Evolutionary conservation across 92 coral and sea anemone genomes (phyloP), one percentile per base, ranked within the genome.

Genomic region (Virgularia gustaviana): DNA sequence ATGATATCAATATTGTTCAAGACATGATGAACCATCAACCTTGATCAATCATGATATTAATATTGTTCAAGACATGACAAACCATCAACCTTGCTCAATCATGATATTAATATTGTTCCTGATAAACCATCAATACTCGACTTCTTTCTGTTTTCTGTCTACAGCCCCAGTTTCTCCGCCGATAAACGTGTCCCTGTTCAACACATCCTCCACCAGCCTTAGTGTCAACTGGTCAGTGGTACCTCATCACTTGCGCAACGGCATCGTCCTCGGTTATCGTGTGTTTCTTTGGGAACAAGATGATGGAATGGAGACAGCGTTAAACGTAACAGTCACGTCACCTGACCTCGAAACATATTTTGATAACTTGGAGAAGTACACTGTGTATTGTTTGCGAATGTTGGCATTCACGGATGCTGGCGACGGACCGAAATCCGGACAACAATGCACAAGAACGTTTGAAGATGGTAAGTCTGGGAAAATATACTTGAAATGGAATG

Each of bases 191-290:
- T 15, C 74, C 0, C 63, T 44, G 36, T 32, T 49, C 36, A 77
- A 77, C 31, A 43, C 78, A 4, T 77, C 79, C 55, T 77, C 87
- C 15, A 71, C 83, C 2, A 28, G 68, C 3, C 52, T 83, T 12
- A 61, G 61, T 6, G 30, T 72, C 38, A 77, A 71, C 9, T 83
- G 87, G 87, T 25, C 61, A 34, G 77, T 79, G 16, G 85, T 87
- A 24, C 79, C 76, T 20, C 44, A 49, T 10, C 79, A 83, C 70
- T 81, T 90, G 29, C 77, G 68, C 9, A 86, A 83, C 59, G 96
- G 96, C 12, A 73, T 89, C 20, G 80, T 87, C n/a, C 60, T 64
- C 28, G 96, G 96, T 1, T 89, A 86, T 63, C 47, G 84, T 28
- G 15, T 65, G 39, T 65, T 19, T 15, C 0, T 65, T 65, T 65